Conservation (phyloP, 2,797 vertebrate species). For the Labroides dimidiatus region DNA sequence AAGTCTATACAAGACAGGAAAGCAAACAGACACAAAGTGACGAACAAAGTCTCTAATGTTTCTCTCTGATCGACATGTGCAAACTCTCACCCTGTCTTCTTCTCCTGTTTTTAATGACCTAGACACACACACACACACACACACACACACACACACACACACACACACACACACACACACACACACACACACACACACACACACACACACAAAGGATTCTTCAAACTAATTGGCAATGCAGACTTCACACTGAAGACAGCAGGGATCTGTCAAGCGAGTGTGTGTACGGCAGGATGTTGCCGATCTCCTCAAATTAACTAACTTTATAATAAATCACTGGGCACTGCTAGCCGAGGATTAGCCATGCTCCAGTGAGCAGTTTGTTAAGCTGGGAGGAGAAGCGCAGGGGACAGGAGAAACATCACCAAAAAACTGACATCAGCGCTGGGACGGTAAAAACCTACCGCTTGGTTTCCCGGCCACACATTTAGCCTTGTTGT, state of each 20-base stretch:
- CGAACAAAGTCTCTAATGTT: slow-evolving; percentile 49
- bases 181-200: slow-evolving; percentile 25
- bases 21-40: slow-evolving; percentile 64
- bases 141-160: slow-evolving; percentile 31
- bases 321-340: slow-evolving; percentile 81
- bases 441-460: slow-evolving; percentile 58
- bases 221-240: slow-evolving; percentile 61
- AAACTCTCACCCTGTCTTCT: slow-evolving; percentile 34
- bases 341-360: slow-evolving; percentile 79
- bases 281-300: slow-evolving; percentile 61
- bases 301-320: slow-evolving; percentile 79
- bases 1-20: slow-evolving; percentile 57
- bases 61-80: slow-evolving; percentile 37
- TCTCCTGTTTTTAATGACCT: slow-evolving; percentile 24
- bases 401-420: slow-evolving; percentile 61
- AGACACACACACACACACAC: slow-evolving; percentile 20
- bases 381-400: slow-evolving; percentile 78
- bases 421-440: slow-evolving; percentile 75
- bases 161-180: slow-evolving; percentile 25
- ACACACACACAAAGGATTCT: slow-evolving; percentile 41
- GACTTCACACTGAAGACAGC: slow-evolving; percentile 46
- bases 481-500: slow-evolving; percentile 70
- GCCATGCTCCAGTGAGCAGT: slow-evolving; percentile 77
- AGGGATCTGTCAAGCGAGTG: slow-evolving; percentile 53
- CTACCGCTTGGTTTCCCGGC: slow-evolving; percentile 56